These are phyloP conservation scores for Drosophila tanythrix DNA, from an alignment of 2,888 invertebrate species.

Conservation along the genomic window DNA sequence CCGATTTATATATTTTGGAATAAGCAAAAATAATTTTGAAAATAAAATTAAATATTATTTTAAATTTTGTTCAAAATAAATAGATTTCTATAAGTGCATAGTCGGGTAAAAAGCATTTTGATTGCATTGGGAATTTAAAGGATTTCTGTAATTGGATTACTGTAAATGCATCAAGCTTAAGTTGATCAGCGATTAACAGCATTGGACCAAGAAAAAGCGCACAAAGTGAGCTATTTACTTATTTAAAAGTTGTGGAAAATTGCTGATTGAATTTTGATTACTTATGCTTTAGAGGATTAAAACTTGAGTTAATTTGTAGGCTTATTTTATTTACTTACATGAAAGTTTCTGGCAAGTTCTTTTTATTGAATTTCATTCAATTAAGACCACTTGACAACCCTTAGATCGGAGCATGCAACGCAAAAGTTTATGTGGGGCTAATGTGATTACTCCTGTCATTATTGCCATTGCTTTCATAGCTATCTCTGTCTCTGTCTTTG, in stretches of 20 bases:
- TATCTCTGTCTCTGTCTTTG: conserved; percentile 6
- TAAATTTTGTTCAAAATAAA: background rate
- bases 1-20: background rate
- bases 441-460: conserved; percentile 81
- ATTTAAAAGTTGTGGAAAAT: conserved; percentile 2
- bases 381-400: conserved; percentile 69
- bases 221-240: conserved; percentile 1
- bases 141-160: background rate
- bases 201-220: background rate
- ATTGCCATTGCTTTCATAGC: conserved; percentile 60
- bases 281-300: conserved; percentile 11
- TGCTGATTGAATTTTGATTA: conserved; percentile 30
- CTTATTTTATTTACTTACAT: conserved; percentile 18
- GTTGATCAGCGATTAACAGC: background rate
- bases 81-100: background rate
- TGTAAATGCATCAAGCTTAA: background rate
- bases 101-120: background rate
- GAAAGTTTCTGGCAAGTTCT: conserved; percentile 46
- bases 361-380: conserved; percentile 66
- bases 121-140: background rate
- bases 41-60: background rate
- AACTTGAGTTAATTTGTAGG: conserved; percentile 29
- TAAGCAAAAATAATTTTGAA: background rate
- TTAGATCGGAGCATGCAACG: conserved; percentile 40
- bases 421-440: conserved; percentile 71